phyloP scores from a whole-genome alignment of 2,888 invertebrate species.

The Digitonthophagus gazella region DNA sequence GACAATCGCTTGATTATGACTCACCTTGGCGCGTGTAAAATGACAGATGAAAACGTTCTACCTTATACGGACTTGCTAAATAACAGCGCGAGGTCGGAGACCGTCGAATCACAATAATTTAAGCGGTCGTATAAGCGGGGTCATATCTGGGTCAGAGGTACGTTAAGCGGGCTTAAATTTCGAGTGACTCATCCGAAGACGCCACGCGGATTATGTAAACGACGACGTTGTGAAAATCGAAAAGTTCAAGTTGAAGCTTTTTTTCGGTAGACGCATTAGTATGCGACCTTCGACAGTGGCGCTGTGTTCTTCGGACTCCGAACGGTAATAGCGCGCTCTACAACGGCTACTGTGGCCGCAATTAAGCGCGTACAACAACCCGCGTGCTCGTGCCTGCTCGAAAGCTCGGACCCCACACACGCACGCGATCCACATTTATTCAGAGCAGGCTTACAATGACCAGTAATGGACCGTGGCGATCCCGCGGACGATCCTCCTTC shows the following conservation, averaged over 20 bases:
- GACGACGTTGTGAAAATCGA: constrained; percentile 23
- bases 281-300: constrained; percentile 30
- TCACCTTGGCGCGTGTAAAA: not conserved
- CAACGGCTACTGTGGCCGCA: constrained; percentile 34
- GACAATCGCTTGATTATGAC: not conserved
- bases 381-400: constrained; percentile 22
- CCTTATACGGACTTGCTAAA: constrained; percentile 25
- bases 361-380: constrained; percentile 32
- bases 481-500: not conserved
- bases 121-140: constrained; percentile 22
- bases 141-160: constrained; percentile 23
- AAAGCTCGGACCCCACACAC: constrained; percentile 18
- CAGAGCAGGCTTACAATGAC: not conserved
- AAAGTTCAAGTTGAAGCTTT: not conserved
- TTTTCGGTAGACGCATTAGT: constrained; percentile 29
- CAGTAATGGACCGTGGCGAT: not conserved
- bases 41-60: constrained; percentile 9
- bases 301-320: constrained; percentile 13
- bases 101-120: constrained; percentile 26
- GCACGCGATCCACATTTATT: constrained; percentile 2
- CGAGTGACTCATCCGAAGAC: constrained; percentile 17
- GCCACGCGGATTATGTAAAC: constrained; percentile 18
- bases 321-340: constrained; percentile 33
- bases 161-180: constrained; percentile 21
- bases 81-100: constrained; percentile 25